These are phyloP conservation scores for Camelus bactrianus DNA, from an alignment of 2,113 vertebrate species.

Conservation along the genomic window DNA sequence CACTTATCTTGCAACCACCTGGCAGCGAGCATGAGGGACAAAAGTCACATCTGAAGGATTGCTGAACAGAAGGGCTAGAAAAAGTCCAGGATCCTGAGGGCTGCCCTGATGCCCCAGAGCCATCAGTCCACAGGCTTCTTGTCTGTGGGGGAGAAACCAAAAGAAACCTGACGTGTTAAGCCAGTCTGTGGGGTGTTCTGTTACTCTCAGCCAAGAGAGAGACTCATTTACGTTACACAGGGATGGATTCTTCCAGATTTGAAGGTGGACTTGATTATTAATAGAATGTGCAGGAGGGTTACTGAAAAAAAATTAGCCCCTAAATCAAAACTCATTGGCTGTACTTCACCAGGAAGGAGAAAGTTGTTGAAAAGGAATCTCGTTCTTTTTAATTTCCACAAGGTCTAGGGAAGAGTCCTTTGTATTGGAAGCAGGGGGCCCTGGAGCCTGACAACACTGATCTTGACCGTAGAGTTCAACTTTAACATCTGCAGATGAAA, in stretches of 20 bases:
- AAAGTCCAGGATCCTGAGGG: not conserved
- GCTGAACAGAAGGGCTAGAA: not conserved
- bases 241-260: not conserved
- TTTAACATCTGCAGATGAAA: not conserved
- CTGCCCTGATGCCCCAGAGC: not conserved
- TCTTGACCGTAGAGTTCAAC: not conserved
- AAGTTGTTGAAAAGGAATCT: not conserved
- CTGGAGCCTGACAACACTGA: not conserved
- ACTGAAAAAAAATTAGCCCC: not conserved
- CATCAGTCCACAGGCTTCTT: not conserved
- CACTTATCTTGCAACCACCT: not conserved
- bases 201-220: not conserved
- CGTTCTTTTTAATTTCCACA: not conserved
- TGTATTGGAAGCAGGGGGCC: not conserved
- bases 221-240: too few species aligned
- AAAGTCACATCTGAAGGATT: not conserved
- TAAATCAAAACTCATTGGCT: not conserved
- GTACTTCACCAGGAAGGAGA: not conserved
- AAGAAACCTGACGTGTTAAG: not conserved
- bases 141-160: not conserved
- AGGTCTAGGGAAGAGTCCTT: not conserved
- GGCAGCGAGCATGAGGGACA: not conserved
- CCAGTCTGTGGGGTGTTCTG: not conserved
- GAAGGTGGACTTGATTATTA: not conserved
- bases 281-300: not conserved